Conservation (phyloP, 2,888 invertebrate species). For the Miltochrista miniata region DNA sequence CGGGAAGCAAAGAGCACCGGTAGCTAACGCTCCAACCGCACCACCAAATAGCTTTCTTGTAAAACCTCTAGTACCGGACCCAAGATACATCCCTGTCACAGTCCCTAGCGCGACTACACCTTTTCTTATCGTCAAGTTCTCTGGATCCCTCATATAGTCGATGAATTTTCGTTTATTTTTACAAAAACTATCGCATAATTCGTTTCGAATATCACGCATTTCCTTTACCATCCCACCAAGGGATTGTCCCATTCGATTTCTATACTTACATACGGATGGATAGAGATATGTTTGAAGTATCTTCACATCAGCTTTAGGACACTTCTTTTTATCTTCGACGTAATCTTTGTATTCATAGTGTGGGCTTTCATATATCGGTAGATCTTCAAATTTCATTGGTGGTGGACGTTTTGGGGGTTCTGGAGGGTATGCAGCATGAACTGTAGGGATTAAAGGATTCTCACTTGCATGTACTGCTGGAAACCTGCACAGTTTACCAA, state of each 20-base stretch:
- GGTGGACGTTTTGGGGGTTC: slow-evolving; percentile 47
- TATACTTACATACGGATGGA: slow-evolving; percentile 47
- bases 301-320: slow-evolving; percentile 47
- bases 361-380: slow-evolving; percentile 59
- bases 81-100: slow-evolving; percentile 38
- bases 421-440: slow-evolving; percentile 46
- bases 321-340: slow-evolving; percentile 38
- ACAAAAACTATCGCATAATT: slow-evolving; percentile 10
- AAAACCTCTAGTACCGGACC: slow-evolving; percentile 25
- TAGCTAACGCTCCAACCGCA: slow-evolving; percentile 41
- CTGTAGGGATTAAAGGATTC: slow-evolving; percentile 33
- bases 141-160: slow-evolving; percentile 46
- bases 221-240: slow-evolving; percentile 16
- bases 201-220: slow-evolving; percentile 13
- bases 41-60: slow-evolving; percentile 44
- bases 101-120: slow-evolving; percentile 41
- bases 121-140: slow-evolving; percentile 45
- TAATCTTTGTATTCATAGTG: slow-evolving; percentile 60
- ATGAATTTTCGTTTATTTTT: slow-evolving; percentile 27
- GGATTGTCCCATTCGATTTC: slow-evolving; percentile 23
- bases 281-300: slow-evolving; percentile 47
- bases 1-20: slow-evolving; percentile 59
- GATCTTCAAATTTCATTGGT: slow-evolving; percentile 60
- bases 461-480: too few relatives aligned
- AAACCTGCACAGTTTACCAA: slow-evolving; percentile 36